Evolutionary conservation across 2,113 vertebrate genomes (phyloP), one percentile per base, ranked within the genome.

Genomic region (Aegithalos caudatus): DNA sequence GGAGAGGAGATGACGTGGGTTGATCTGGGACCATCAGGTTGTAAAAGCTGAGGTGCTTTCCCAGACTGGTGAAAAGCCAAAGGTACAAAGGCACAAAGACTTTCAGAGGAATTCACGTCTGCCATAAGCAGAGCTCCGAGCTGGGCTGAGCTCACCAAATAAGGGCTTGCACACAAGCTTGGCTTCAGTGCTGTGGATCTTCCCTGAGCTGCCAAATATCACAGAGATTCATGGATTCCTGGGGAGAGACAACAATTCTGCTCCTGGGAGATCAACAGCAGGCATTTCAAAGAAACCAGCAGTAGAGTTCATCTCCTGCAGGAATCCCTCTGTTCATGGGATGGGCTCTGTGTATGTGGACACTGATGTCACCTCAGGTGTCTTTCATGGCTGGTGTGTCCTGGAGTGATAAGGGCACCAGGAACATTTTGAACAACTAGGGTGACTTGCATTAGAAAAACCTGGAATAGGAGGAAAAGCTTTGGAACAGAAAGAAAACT

Each of bases 71-170:
- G 33, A 71, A 78, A 88, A 95, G 92, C 79, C 96, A 92, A 77
- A 86, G 57, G 72, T 78, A 45, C 56, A 84, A 88, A 83, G 27
- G 23, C 71, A 42, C 20, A 0, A 83, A 94, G 42, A 13, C 31
- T 83, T 83, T 20, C 69, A 81, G 76, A 88, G 72, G 83, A 88
- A 83, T 90, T 81, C 22, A 61, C 0, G 0, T 57, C 89, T 77
- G 19, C 0, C 4, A 76, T 86, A 67, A 95, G 92, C 53, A 83
- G 79, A 48, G 56, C 67, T 69, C 40, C 0, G 2, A 81, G 84
- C 70, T 69, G 60, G 53, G 72, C 79, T 88, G 88, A 4, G 85
- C 66, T 97, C 89, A 87, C 92, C 93, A 96, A 97, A 96, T 93
- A 96, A 92, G 82, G 90, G 44, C 64, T 64, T 78, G 62, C 61